These are phyloP conservation scores for Zaprionus tsacasi DNA, from an alignment of 1,140 invertebrate genomes.

Conservation along the genomic window DNA sequence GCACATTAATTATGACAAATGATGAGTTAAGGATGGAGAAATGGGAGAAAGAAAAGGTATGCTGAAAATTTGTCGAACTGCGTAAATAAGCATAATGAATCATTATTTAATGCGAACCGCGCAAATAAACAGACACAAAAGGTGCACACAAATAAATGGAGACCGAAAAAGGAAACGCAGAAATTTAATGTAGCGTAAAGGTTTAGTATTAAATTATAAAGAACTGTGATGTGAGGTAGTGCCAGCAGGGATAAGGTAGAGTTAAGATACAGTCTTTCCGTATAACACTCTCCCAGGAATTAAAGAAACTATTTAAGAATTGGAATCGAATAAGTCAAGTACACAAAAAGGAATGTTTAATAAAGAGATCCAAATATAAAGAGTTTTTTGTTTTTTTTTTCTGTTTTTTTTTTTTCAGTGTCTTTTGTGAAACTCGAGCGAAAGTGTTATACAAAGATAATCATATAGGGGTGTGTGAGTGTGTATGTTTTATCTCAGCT, in stretches of 20 bases:
- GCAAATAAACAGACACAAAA: conserved; percentile 31
- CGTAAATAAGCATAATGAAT: conserved; percentile 47
- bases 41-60: conserved; percentile 5
- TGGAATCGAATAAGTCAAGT: background rate
- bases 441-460: background rate
- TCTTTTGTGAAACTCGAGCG: background rate
- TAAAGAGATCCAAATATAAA: background rate
- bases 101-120: conserved; percentile 31
- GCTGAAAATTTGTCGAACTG: conserved; percentile 36
- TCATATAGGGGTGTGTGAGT: background rate
- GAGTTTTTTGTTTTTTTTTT: no score
- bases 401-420: no score
- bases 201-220: no score
- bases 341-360: background rate
- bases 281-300: background rate
- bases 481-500: background rate
- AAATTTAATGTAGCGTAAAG: background rate
- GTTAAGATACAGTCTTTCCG: background rate
- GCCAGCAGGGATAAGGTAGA: background rate
- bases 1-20: conserved; percentile 51
- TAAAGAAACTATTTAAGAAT: background rate
- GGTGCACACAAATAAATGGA: conserved; percentile 15
- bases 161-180: background rate
- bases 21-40: background rate
- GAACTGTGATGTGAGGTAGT: background rate